Base-by-base conservation (phyloP, 1,140 invertebrate species). In the Oncopodura yosiiana region DNA sequence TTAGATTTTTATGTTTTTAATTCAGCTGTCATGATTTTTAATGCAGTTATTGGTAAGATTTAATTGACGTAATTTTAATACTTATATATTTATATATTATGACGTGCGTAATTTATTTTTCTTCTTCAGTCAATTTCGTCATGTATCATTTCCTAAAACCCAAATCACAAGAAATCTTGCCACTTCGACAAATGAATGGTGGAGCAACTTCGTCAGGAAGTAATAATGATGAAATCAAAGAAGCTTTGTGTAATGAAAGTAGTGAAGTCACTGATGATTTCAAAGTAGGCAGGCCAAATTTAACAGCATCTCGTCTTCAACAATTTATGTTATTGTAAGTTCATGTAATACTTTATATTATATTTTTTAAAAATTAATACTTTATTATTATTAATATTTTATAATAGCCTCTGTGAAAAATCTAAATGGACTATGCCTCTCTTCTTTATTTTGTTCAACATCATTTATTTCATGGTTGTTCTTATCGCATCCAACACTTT, bases 391-490 rank as follows among this genome's bases (percentile, higher is more conserved):
- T 53, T 14, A 21, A 11, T 29, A n/a, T 42, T 30, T n/a, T 23
- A 26, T 30, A 14, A 29, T 24, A 58, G 50, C 11, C 26, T 52
- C 16, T 44, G 29, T 19, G 49, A 56, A 14, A 56, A 50, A 34
- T 49, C 39, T 9, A 50, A 50, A 44, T 43, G 38, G 19, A 43
- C 41, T 14, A 53, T 53, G 12, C 51, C 51, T 6, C 3, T 49
- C 16, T 34, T 53, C 14, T 60, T 60, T 24, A 21, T 50, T 14
- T 5, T 53, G 24, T 45, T 60, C 26, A 58, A 58, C 34, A 9
- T 58, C n/a, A 32, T 58, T 0, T 60, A 60, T 23, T 60, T 52
- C 52, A 34, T 54, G 1, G 32, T 60, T 34, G 58, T 60, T 4
- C 41, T 55, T 1, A 50, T 55, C 37, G 51, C 34, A 4, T 60